A percentile compares a stretch with the other conserved stretches of the same genome.
Evolutionary conservation across 2,797 vertebrate genomes (phyloP).

Genomic region (Luscinia megarhynchos): DNA sequence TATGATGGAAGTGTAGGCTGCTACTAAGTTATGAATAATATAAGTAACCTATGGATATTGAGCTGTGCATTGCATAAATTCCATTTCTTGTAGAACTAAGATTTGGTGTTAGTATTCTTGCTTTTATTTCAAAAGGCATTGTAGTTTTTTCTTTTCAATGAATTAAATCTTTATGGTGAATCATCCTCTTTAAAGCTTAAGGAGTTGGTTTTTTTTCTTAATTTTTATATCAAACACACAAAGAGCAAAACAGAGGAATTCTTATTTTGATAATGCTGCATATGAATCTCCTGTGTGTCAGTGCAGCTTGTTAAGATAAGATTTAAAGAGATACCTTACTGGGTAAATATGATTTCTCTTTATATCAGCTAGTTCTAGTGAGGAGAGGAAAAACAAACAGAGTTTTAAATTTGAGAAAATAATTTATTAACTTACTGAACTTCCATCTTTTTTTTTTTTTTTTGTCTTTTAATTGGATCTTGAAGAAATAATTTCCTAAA

Average conservation of each 20-base stretch:
- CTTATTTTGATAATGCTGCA: neutral
- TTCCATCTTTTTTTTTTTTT: neutral
- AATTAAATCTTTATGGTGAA: neutral
- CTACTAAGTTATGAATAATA: constrained; percentile 11
- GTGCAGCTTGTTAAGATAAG: neutral
- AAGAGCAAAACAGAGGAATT: neutral
- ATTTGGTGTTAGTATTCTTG: neutral
- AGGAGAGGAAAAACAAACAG: neutral
- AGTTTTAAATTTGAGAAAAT: neutral
- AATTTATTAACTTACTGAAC: neutral
- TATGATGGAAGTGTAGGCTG: neutral
- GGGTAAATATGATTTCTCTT: neutral
- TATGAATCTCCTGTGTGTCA: neutral
- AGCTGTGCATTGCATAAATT: neutral
- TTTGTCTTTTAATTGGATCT: neutral
- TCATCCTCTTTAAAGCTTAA: neutral
- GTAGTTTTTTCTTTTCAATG: neutral
- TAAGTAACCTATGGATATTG: neutral
- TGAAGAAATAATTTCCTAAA: neutral
- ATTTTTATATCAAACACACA: neutral
- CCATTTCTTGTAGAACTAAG: neutral
- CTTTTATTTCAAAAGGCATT: neutral
- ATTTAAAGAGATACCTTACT: neutral
- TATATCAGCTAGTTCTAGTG: neutral
- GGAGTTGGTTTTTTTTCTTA: neutral